Base-by-base conservation (phyloP, 2,888 invertebrate species). In the Synergus umbraculus region DNA sequence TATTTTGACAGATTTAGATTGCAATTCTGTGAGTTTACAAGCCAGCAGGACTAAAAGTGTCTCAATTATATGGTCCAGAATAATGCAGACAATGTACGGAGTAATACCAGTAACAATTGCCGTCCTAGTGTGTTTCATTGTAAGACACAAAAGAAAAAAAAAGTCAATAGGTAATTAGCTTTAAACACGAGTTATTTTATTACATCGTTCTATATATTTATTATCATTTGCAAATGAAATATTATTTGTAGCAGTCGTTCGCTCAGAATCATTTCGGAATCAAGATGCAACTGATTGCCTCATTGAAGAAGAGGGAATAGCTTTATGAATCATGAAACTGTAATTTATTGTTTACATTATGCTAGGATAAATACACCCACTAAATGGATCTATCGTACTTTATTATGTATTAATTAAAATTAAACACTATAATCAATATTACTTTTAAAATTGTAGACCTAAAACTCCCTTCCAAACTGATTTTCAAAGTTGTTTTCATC, bases 1-100 rank as follows among this genome's bases (percentile, higher is more conserved):
- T 46, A n/a, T 37, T 46, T 73, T 54, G 7, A 15, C 49, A 73
- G 73, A 73, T 54, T 49, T 37, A 49, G 37, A 73, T n/a, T 73
- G 73, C 10, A 73, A 73, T 73, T 15, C n/a, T 8, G 29, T 73
- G 13, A 37, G 37, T 10, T 49, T 13, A 54, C 29, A 73, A 54
- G 15, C 8, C 7, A 37, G 15, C 0, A n/a, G 15, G 15, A 10
- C n/a, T 37, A 54, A 22, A 37, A 73, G n/a, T 37, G 54, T 10
- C 49, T 73, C 73, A 37, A 73, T 49, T 37, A 3, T 73, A 8
- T 73, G 73, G 73, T 73, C 73, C 2, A 37, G 37, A 54, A 73
- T 73, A 37, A 49, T 54, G 29, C n/a, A n/a, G 22, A 22, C 49
- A 29, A 15, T 73, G 46, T 73, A 73, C 49, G 69, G 15, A 0